These are phyloP conservation scores for Caenorhabditis zanzibari DNA, from an alignment of 2,888 invertebrate species.

Conservation along the genomic window DNA sequence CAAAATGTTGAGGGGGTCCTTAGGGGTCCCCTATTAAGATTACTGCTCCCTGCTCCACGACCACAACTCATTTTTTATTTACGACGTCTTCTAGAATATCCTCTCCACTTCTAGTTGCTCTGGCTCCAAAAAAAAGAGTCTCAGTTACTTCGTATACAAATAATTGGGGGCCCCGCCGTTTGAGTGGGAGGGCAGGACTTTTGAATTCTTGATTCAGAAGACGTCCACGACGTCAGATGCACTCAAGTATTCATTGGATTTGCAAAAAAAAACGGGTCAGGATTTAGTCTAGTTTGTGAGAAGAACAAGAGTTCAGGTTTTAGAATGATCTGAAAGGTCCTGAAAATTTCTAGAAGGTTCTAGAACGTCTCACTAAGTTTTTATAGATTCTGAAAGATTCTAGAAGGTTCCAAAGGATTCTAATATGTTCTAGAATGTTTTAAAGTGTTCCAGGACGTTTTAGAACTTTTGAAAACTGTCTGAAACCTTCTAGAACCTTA, in stretches of 20 bases:
- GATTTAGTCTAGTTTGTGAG: constrained; percentile 3
- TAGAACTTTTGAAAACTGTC: too few species aligned
- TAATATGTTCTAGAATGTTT: too few species aligned
- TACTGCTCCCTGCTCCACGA: constrained; percentile 21
- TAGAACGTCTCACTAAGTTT: too few species aligned
- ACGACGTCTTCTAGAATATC: constrained; percentile 22
- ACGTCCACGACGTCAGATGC: neutral
- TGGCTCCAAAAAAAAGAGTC: constrained; percentile 19
- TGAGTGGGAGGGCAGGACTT: constrained; percentile 48
- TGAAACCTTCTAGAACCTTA: too few species aligned
- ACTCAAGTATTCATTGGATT: constrained; percentile 32
- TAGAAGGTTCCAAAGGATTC: too few species aligned
- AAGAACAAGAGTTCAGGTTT: neutral
- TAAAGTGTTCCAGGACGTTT: too few species aligned
- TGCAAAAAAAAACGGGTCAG: neutral
- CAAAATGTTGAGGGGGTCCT: neutral
- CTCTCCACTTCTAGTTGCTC: neutral
- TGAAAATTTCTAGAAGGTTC: too few species aligned
- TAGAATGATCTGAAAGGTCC: neutral
- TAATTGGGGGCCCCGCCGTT: constrained; percentile 42
- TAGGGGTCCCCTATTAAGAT: constrained; percentile 2
- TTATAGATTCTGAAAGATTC: too few species aligned
- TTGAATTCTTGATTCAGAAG: neutral
- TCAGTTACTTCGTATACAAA: constrained; percentile 18
- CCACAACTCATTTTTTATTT: constrained; percentile 55